Evolutionary conservation across 2,113 vertebrate species (phyloP), one percentile per base, ranked within the genome.

Genomic region (Podarcis cretensis): DNA sequence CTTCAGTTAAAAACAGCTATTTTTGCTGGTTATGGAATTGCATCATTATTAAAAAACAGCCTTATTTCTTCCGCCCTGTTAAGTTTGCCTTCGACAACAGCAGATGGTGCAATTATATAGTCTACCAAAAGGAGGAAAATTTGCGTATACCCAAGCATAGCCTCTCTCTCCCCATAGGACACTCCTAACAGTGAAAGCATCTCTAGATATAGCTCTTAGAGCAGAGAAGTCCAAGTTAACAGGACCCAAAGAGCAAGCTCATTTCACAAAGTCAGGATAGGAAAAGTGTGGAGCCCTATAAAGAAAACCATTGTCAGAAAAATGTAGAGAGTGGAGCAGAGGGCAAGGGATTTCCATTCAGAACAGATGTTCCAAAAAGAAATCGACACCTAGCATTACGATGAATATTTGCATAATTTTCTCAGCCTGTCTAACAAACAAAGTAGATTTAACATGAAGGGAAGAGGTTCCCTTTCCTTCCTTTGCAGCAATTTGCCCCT

Each of bases 171-270:
- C 18, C 6, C 40, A 6, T 21, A 30, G 65, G 73, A 40, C 14
- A 90, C 89, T 74, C 32, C 43, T 21, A n/a, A 0, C 3, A 16
- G 73, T 25, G 23, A 78, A 94, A 89, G 83, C 18, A 80, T 88
- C 77, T 27, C 83, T 89, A 88, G 86, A 85, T 12, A 89, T 93
- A 86, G 71, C 59, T 71, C 83, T 66, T 2, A 83, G 69, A 89
- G 63, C 0, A 18, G 84, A 7, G 10, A 85, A 63, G 68, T 80
- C 88, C 9, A 27, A 87, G 54, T 18, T 8, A n/a, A 8, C 59
- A 85, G 79, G 18, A 1, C 74, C 43, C 8, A 43, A 83, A 2
- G 16, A 78, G 35, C 86, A 89, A 69, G 74, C 5, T 43, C 1
- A 35, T 4, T 1, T 69, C n/a, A 35, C 57, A 20, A 81, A 23